These are phyloP conservation scores for Chrysomela aeneicollis DNA, from an alignment of 2,888 invertebrate genomes.

Conservation along the genomic window DNA sequence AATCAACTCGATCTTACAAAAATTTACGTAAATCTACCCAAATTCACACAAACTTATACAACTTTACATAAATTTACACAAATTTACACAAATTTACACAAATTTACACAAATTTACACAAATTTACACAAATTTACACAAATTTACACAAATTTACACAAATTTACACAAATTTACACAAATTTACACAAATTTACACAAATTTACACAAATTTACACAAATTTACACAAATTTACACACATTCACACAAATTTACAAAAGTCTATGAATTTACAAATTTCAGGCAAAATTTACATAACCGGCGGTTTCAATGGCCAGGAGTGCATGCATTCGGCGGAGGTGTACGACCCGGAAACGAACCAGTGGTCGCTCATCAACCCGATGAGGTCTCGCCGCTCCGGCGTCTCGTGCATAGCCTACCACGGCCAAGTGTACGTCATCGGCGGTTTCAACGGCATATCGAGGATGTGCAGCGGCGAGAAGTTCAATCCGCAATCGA, in stretches of 20 bases:
- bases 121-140: no score
- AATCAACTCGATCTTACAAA: no score
- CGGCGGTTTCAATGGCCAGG: slow-evolving; percentile 92
- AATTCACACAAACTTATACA: no score
- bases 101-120: no score
- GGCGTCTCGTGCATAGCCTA: slow-evolving; percentile 91
- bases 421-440: slow-evolving; percentile 69
- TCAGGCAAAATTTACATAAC: slow-evolving; percentile 79
- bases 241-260: neutral
- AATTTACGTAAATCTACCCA: no score
- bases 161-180: no score
- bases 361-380: slow-evolving; percentile 83
- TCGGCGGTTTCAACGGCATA: slow-evolving; percentile 84
- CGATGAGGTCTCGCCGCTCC: slow-evolving; percentile 87
- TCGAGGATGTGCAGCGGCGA: slow-evolving; percentile 90
- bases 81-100: no score
- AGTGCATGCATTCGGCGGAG: slow-evolving; percentile 86
- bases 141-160: no score
- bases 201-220: no score
- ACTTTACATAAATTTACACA: no score
- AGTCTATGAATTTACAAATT: neutral
- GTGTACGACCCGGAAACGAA: slow-evolving; percentile 80
- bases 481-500: slow-evolving; percentile 79
- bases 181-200: no score
- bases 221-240: no score